Evolutionary conservation across 2,113 vertebrate genomes (phyloP).

Genomic region (Chionomys nivalis): DNA sequence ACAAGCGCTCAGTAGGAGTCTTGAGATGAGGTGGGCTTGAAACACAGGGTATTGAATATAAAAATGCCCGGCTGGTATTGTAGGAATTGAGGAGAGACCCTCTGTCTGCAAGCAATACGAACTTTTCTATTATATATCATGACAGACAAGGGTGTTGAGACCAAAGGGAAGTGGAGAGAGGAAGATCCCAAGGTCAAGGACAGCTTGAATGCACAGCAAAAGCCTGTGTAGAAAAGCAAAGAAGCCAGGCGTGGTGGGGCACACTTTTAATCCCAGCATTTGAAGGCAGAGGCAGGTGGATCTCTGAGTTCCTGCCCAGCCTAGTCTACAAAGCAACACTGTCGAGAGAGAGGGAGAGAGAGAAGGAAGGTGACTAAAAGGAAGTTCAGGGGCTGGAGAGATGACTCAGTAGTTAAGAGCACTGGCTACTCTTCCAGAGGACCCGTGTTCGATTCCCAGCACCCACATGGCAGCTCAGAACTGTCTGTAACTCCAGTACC

Average conservation of each 20-base stretch:
- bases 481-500: background rate
- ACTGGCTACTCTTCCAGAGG: background rate
- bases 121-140: background rate
- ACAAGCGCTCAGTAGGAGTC: background rate
- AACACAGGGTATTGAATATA: background rate
- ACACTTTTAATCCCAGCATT: no score
- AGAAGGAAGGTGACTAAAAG: background rate
- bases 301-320: background rate
- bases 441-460: background rate
- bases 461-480: background rate
- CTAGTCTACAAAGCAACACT: no score
- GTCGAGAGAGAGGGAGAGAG: no score
- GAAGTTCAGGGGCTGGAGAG: background rate
- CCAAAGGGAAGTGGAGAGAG: background rate
- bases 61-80: background rate
- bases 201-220: background rate
- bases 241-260: no score
- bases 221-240: background rate
- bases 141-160: background rate
- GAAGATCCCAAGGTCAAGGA: background rate
- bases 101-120: background rate
- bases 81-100: background rate
- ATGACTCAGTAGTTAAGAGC: background rate
- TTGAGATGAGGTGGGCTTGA: background rate
- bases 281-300: background rate